Evolutionary conservation across 2,113 vertebrate species (phyloP), one percentile per base, ranked within the genome.

Genomic region (Otus sunia): DNA sequence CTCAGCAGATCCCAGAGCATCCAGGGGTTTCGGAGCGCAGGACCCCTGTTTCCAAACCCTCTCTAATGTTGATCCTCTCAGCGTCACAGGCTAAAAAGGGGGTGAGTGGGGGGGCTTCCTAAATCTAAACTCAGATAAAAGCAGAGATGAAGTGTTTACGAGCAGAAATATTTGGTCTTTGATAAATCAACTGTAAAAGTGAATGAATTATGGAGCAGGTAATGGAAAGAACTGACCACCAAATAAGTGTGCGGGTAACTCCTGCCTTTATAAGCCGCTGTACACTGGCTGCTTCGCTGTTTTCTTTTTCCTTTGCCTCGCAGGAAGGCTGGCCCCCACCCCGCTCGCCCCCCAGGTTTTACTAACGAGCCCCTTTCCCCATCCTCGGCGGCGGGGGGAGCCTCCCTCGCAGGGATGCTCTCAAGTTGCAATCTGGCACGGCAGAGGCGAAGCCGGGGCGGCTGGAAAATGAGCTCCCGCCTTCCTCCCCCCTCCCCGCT

Each of bases 121-220:
- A 96, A 94, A 96, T 95, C 97, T 90, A 7, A 75, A 96, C 76
- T 20, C 53, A 64, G 90, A 97, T 96, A 97, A 97, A 97, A 97
- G 97, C 89, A 34, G 63, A 81, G 73, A 41, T 96, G 97, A 97
- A 98, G 93, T 96, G 96, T 97, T 97, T 97, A 97, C 8, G 87
- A 96, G 30, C 75, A 97, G 92, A 97, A 98, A 97, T 96, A 90
- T 82, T 92, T 2, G 66, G 81, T 34, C 95, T 98, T 98, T 97
- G 97, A 97, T 97, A 96, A 96, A 97, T 95, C 97, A 97, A 72
- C 94, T 92, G 79, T 94, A 97, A 96, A 97, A 76, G 80, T 16
- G 66, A 82, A 16, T 97, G 96, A 97, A 26, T 97, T 88, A 97
- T 86, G 90, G 88, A 78, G 81, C 88, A 95, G 95, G 96, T 94